Conservation (phyloP, 2,888 invertebrate genomes). For the Scaptomyza cyrtandrae region DNA sequence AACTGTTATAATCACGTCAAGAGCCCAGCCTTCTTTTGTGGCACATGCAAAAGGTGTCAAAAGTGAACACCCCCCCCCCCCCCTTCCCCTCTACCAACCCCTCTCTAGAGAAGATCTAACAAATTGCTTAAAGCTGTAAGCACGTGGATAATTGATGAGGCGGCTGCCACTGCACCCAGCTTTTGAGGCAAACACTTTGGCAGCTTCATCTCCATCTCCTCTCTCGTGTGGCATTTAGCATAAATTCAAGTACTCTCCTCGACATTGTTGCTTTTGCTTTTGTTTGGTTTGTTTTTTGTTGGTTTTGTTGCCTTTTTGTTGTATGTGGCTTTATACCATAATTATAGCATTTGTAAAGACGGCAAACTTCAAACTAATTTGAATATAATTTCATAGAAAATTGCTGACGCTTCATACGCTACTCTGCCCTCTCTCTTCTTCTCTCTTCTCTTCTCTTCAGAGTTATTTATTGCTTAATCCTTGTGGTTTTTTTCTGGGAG, state of each 20-base stretch:
- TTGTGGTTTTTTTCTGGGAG: slow-evolving; percentile 44
- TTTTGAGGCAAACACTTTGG: slow-evolving; percentile 28
- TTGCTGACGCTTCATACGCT: slow-evolving; percentile 3
- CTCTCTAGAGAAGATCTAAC: slow-evolving; percentile 58
- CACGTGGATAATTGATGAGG: slow-evolving; percentile 77
- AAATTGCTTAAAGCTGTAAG: slow-evolving; percentile 67
- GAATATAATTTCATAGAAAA: slow-evolving; percentile 79
- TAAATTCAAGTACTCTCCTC: slow-evolving; percentile 62
- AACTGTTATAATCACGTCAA: slow-evolving; percentile 78
- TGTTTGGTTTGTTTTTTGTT: not conserved
- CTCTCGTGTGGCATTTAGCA: slow-evolving; percentile 68
- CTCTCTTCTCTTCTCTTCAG: not conserved
- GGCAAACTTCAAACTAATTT: slow-evolving; percentile 77
- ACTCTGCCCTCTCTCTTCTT: not conserved
- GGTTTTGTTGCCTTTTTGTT: slow-evolving; percentile 19
- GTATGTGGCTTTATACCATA: slow-evolving; percentile 51
- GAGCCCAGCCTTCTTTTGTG: slow-evolving; percentile 41
- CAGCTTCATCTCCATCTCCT: slow-evolving; percentile 39
- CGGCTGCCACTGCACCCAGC: slow-evolving; percentile 58
- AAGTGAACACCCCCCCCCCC: slow-evolving; percentile 43
- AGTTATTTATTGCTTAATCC: slow-evolving; percentile 80
- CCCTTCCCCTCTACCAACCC: not conserved
- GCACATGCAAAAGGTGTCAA: slow-evolving; percentile 71
- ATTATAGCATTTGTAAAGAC: slow-evolving; percentile 70
- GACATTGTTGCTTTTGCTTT: slow-evolving; percentile 30